A percentile compares a stretch with the other conserved stretches of the same genome.
phyloP scores from a whole-genome alignment of 2,113 vertebrate genomes.

The Gymnocephalus cernua region DNA sequence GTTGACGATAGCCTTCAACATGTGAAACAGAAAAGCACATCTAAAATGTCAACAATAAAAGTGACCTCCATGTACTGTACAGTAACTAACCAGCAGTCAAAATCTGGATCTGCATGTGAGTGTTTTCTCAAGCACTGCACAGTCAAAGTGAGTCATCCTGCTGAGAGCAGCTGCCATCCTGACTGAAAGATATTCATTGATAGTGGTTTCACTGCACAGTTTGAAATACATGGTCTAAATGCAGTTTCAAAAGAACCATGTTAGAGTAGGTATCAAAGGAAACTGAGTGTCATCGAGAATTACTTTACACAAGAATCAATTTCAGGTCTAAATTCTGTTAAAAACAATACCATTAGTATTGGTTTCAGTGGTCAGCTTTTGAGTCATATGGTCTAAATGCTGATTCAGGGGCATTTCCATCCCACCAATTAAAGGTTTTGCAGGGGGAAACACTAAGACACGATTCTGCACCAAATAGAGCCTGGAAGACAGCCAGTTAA shows the following conservation, averaged over 20 bases:
- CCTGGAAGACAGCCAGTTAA: constrained; percentile 40
- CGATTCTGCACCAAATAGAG: constrained; percentile 36
- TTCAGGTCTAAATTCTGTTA: constrained; percentile 22
- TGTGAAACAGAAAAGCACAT: not conserved
- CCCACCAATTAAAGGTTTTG: constrained; percentile 36
- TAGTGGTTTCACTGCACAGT: constrained; percentile 34
- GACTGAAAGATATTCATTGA: constrained; percentile 40
- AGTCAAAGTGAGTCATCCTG: constrained; percentile 8
- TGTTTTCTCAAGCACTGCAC: constrained; percentile 32
- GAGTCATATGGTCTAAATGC: constrained; percentile 18
- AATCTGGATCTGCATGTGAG: constrained; percentile 15
- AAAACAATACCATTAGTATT: constrained; percentile 30
- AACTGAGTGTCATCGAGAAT: not conserved
- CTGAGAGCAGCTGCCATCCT: constrained; percentile 52
- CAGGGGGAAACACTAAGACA: constrained; percentile 30
- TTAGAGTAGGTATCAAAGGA: constrained; percentile 33
- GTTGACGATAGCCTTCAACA: not conserved
- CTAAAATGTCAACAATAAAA: not conserved
- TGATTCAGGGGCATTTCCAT: constrained; percentile 45
- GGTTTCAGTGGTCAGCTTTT: constrained; percentile 21
- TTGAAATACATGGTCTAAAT: constrained; percentile 32
- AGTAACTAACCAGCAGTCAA: not conserved
- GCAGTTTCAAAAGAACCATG: constrained; percentile 30
- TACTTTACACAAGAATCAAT: constrained; percentile 11
- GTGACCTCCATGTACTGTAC: not conserved